Evolutionary conservation across 2,797 vertebrate genomes (phyloP).

Genomic region (Hirundo rustica): DNA sequence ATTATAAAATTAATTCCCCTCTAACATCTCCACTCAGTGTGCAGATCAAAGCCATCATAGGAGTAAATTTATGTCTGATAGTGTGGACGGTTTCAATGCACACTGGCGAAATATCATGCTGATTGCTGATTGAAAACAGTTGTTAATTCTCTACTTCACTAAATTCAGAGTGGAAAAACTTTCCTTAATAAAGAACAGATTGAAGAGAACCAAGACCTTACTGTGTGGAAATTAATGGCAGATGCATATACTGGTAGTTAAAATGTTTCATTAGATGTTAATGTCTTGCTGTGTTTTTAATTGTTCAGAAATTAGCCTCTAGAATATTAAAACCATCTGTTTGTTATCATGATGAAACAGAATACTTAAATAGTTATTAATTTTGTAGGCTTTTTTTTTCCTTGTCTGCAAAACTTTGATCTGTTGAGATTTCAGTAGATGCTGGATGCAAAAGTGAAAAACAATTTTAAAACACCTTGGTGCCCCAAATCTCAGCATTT

Average conservation of each 20-base stretch:
- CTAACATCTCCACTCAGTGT: conserved; percentile 61
- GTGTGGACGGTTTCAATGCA: conserved; percentile 79
- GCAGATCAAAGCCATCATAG: conserved; percentile 80
- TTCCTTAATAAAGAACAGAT: conserved; percentile 93
- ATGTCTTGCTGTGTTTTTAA: conserved; percentile 98
- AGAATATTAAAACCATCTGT: conserved; percentile 98
- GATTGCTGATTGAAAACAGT: conserved; percentile 97
- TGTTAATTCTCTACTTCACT: conserved; percentile 96
- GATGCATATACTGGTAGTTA: conserved; percentile 95
- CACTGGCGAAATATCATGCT: conserved; percentile 82
- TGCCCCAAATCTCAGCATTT: conserved; percentile 55
- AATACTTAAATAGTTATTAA: conserved; percentile 87
- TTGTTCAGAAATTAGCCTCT: conserved; percentile 97
- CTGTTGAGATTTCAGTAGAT: conserved; percentile 70
- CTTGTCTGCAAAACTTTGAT: conserved; percentile 79
- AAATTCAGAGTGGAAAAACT: conserved; percentile 87
- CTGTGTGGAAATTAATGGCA: conserved; percentile 95
- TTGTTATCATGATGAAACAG: conserved; percentile 91
- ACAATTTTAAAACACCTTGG: conserved; percentile 66
- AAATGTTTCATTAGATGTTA: conserved; percentile 99
- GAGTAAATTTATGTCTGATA: conserved; percentile 84
- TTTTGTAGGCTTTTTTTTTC: conserved; percentile 75
- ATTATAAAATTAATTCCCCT: conserved; percentile 65
- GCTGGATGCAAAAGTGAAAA: conserved; percentile 64
- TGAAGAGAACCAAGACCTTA: conserved; percentile 90